Evolutionary conservation across 2,797 vertebrate species (phyloP), one percentile per base, ranked within the genome.

Genomic region (Intellagama lesueurii): DNA sequence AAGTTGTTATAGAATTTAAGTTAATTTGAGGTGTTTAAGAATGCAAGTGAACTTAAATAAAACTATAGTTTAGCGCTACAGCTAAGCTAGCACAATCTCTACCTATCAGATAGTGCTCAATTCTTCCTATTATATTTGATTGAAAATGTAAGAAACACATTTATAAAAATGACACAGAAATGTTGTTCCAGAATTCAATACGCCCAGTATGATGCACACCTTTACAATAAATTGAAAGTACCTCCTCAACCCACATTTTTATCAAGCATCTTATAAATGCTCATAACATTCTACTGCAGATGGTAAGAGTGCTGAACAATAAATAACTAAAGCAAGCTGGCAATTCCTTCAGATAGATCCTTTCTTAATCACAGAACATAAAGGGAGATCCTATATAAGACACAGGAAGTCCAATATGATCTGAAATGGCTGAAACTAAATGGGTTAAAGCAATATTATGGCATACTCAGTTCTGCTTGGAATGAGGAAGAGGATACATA

Each of bases 211-310:
- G 70, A 52, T 44, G 66, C 79, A 86, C 78, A 64, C 24, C 69
- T 40, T 80, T 69, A 26, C 87, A 30, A 64, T 76, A 30, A 87
- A 90, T 64, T 60, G 47, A 87, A 90, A 56, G 9, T 47, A 81
- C 68, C 81, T 73, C n/a, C 77, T 44, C 88, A 87, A 86, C 84
- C 83, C 88, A 89, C 85, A 7, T 5, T 77, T 82, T 83, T 80
- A 77, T 82, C 89, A 86, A 49, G 26, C 1, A 3, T n/a, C 72
- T 60, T 0, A 5, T 83, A 75, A 83, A 83, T 68, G 40, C 7
- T 64, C 26, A 69, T 69, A 66, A 84, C 7, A 64, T 84, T 24
- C 44, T 56, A 35, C 40, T 28, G 5, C 70, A n/a, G 28, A 80
- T 7, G 14, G 22, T 85, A n/a, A 87, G 52, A 69, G 49, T 7